Percentiles rank a stretch among this genome's conserved stretches.
Conservation (phyloP, 2,113 vertebrate species). For the Ageneiosus marmoratus region DNA sequence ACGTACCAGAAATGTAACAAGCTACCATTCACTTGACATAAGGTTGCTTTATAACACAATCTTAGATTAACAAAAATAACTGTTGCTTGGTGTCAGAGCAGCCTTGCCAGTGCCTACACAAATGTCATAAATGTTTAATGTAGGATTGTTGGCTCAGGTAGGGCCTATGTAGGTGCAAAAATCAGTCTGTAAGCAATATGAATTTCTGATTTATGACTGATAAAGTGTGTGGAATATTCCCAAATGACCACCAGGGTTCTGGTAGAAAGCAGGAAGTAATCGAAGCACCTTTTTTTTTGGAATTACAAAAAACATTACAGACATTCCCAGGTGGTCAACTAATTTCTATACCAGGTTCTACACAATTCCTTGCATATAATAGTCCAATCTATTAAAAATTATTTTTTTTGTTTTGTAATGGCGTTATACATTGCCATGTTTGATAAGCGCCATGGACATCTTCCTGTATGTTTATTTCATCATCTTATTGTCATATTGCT, state of each 20-base stretch:
- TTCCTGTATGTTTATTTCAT: too few species aligned
- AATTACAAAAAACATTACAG: not conserved
- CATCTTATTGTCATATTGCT: not conserved
- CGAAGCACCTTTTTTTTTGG: not conserved
- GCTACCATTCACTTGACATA: not conserved
- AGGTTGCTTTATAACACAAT: not conserved
- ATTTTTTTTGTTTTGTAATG: not conserved
- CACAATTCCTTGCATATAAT: not conserved
- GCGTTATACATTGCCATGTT: not conserved
- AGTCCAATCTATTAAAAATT: slow-evolving; percentile 48
- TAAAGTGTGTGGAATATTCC: not conserved
- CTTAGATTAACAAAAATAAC: not conserved
- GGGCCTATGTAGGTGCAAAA: not conserved
- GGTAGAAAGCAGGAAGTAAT: not conserved
- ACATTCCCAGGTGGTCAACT: not conserved
- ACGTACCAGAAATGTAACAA: not conserved
- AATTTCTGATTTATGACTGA: not conserved
- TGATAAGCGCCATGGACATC: not conserved
- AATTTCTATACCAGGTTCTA: not conserved
- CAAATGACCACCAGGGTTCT: not conserved
- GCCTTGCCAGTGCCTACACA: not conserved
- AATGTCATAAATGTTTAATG: not conserved
- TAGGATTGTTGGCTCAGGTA: not conserved
- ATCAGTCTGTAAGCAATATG: not conserved
- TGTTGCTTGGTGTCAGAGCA: not conserved